Evolutionary conservation across 2,113 vertebrate genomes (phyloP).

Genomic region (Serinus canaria): DNA sequence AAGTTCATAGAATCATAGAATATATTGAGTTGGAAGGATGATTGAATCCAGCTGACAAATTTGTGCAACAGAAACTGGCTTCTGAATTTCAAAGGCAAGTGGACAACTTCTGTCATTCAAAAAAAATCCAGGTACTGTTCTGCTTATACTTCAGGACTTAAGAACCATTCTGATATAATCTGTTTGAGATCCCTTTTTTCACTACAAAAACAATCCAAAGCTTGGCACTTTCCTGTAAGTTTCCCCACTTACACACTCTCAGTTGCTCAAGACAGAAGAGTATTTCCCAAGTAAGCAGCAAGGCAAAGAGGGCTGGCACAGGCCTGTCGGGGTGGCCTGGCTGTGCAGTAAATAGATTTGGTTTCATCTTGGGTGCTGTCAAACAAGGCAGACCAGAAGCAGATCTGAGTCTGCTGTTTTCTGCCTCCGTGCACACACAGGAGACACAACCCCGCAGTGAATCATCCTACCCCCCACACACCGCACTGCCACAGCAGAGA

Average conservation of each 20-base stretch:
- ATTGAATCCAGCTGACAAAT: not conserved
- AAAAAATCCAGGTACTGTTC: not conserved
- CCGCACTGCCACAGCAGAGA: not conserved
- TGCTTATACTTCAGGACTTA: not conserved
- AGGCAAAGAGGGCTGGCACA: not conserved
- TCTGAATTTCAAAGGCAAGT: not conserved
- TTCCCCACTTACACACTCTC: not conserved
- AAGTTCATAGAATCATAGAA: not conserved
- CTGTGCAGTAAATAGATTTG: not conserved
- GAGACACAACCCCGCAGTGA: fast-evolving
- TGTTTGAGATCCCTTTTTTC: not conserved
- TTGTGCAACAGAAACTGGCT: not conserved
- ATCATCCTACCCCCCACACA: fast-evolving
- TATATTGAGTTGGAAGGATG: not conserved
- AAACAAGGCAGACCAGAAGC: not conserved
- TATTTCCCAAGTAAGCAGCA: not conserved
- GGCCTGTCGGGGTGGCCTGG: not conserved
- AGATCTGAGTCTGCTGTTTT: not conserved
- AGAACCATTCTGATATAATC: not conserved
- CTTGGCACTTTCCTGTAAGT: not conserved
- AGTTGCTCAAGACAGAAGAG: not conserved
- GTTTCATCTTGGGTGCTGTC: not conserved
- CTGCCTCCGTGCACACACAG: not conserved
- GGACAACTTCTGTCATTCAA: not conserved
- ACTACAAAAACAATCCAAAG: not conserved